These are phyloP conservation scores for Suricata suricatta DNA, from an alignment of 2,113 vertebrate genomes.

Conservation along the genomic window DNA sequence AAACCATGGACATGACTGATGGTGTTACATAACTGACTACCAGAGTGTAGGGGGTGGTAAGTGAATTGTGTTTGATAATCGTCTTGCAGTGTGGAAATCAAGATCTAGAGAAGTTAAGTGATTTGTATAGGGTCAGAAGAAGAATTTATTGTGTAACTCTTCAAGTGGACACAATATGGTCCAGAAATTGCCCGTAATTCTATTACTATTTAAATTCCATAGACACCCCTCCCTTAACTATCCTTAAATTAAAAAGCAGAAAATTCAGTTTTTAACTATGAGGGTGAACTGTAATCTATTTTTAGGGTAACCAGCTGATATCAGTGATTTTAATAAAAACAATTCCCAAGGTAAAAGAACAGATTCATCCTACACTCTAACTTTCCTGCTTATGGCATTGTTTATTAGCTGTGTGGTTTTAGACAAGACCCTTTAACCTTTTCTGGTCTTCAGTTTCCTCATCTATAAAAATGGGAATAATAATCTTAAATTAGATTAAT, in stretches of 20 bases:
- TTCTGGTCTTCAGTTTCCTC: slow-evolving; percentile 28
- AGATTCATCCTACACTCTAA: neutral
- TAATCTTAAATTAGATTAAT: slow-evolving; percentile 20
- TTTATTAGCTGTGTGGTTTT: neutral
- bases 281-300: neutral
- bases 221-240: neutral
- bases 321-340: slow-evolving; percentile 9
- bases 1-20: neutral
- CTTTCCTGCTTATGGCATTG: neutral
- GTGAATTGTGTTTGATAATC: slow-evolving; percentile 11
- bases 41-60: neutral
- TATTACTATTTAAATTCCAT: neutral
- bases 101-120: slow-evolving; percentile 27
- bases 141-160: neutral
- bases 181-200: slow-evolving; percentile 5
- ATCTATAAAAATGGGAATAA: neutral
- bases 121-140: neutral
- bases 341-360: slow-evolving; percentile 6
- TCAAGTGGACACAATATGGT: neutral
- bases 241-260: neutral
- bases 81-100: neutral
- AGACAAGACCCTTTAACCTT: neutral
- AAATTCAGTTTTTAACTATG: neutral
- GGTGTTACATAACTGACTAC: neutral
- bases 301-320: neutral